A percentile compares a stretch with the other conserved stretches of the same genome.
These are phyloP conservation scores for Sinopyrophorus schimmeli DNA, from an alignment of 2,888 invertebrate genomes.

Conservation along the genomic window DNA sequence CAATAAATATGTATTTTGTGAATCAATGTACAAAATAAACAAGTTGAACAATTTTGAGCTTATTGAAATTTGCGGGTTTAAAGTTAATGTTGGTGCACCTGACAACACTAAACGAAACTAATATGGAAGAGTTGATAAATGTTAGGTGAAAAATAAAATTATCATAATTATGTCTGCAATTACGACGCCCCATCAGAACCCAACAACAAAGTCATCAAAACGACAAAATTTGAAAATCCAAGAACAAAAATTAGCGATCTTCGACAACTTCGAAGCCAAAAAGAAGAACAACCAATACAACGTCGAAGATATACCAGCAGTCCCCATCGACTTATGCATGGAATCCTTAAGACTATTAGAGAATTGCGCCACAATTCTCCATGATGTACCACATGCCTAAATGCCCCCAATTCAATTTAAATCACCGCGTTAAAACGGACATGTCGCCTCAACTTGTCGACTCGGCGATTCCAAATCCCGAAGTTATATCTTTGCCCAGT, in stretches of 20 bases:
- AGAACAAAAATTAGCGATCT: conserved; percentile 20
- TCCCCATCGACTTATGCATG: conserved; percentile 65
- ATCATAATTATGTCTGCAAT: too few relatives aligned
- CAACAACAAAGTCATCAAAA: conserved; percentile 19
- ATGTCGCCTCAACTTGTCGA: conserved; percentile 81
- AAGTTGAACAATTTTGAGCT: not conserved
- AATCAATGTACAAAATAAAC: conserved; percentile 24
- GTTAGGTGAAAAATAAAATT: too few relatives aligned
- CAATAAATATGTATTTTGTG: conserved; percentile 16
- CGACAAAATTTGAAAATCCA: conserved; percentile 16
- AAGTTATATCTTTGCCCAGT: conserved; percentile 61
- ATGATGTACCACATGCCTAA: conserved; percentile 95
- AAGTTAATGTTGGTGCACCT: not conserved
- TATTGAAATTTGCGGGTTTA: not conserved
- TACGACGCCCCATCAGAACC: conserved; percentile 42
- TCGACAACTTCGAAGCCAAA: conserved; percentile 18
- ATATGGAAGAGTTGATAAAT: too few relatives aligned
- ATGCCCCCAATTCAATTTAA: conserved; percentile 89
- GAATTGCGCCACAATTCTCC: conserved; percentile 82
- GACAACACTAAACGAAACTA: too few relatives aligned
- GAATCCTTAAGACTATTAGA: conserved; percentile 85
- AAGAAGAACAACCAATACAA: conserved; percentile 43
- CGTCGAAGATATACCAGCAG: conserved; percentile 38
- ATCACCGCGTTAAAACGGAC: conserved; percentile 79
- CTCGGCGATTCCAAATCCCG: conserved; percentile 75